Base-by-base conservation (phyloP, 2,888 invertebrate species). In the Antheraea assamensis region DNA sequence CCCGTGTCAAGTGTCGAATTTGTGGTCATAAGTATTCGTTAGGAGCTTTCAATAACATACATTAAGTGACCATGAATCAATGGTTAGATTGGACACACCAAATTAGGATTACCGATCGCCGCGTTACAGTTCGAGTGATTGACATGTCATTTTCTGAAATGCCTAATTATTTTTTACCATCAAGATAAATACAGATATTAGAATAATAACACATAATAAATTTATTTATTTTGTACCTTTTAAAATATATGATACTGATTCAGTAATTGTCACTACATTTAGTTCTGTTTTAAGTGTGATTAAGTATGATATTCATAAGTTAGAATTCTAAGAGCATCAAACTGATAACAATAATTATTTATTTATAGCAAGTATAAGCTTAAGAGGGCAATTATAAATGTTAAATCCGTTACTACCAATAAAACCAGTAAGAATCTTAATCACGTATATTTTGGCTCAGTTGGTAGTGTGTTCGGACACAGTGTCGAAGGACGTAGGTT, bases 61-160 rank as follows among this genome's bases (percentile, higher is more conserved):
- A 82, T 83, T 83, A 81, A 82, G 79, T 80, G 78, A 76, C 75
- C 78, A 80, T 78, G 82, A 85, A 83, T 83, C 86, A 84, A 83
- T 83, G 82, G 78, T 71, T 73, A 75, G 83, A 83, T 82, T 82
- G 82, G 81, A 82, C 82, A 80, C 73, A 78, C 89, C 89, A 85
- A 88, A 90, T 89, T 87, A 85, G 88, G 90, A 85, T 83, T 83
- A 82, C 78, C 76, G 78, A 78, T 75, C 79, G 73, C 72, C 66
- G 70, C 77, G 83, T 78, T 71, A 79, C 74, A 71, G 82, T 10
- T 71, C 21, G 35, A 47, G 24, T 4, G 27, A 8, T 17, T 21
- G 21, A 27, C 47, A 35, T 27, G 58, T 7, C 13, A 27, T 30
- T 24, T 3, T 19, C 13, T 13, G 21, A 55, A 70, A 68, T 10